These are phyloP conservation scores for Psylliodes chrysocephalus DNA, from an alignment of 2,888 invertebrate species.

Conservation along the genomic window DNA sequence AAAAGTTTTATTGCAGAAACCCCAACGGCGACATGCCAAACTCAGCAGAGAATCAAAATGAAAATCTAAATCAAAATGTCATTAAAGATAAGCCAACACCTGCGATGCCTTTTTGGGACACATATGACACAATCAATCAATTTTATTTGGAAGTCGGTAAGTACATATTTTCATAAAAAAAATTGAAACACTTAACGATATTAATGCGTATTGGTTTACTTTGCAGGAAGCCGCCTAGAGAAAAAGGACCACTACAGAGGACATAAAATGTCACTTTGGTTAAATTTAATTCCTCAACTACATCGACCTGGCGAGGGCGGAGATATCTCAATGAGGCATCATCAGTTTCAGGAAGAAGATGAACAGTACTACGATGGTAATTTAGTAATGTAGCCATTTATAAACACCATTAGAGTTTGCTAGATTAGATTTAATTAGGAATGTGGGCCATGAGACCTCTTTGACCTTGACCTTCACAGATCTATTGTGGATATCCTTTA, in stretches of 20 bases:
- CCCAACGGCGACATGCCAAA: conserved; percentile 71
- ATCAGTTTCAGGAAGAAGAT: conserved; percentile 86
- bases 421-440: no score
- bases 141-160: conserved; percentile 84
- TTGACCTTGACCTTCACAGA: no score
- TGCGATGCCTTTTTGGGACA: conserved; percentile 85
- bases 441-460: no score
- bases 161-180: no score
- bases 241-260: conserved; percentile 92
- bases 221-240: conserved; percentile 79
- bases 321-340: conserved; percentile 87
- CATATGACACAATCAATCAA: conserved; percentile 90
- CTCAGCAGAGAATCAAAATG: conserved; percentile 48
- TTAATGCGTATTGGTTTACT: no score
- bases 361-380: conserved; percentile 83
- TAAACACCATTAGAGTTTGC: no score
- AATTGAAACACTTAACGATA: no score
- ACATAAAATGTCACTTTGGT: conserved; percentile 92
- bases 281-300: conserved; percentile 85
- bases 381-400: no score
- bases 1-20: conserved; percentile 18
- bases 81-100: conserved; percentile 48
- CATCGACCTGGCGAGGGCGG: conserved; percentile 82
- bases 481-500: no score
- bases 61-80: conserved; percentile 53